Percentiles rank a stretch among this genome's conserved stretches.
These are phyloP conservation scores for Melanotus villosus DNA, from an alignment of 2,888 invertebrate genomes.

Conservation along the genomic window DNA sequence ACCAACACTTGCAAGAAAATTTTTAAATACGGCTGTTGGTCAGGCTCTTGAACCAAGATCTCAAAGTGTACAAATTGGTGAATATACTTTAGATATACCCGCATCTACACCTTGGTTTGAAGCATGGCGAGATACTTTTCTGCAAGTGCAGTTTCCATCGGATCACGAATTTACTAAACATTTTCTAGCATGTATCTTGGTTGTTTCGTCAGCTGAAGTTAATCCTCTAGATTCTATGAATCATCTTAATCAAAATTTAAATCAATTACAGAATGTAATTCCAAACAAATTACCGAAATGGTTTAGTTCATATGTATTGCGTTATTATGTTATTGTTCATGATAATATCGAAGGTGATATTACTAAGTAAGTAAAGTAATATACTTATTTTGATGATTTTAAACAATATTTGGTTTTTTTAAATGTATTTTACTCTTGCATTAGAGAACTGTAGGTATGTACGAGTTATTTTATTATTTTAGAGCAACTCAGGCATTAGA, in stretches of 20 bases:
- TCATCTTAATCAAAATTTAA: constrained; percentile 84
- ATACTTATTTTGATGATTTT: not conserved
- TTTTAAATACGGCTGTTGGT: constrained; percentile 75
- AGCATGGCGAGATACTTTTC: constrained; percentile 92
- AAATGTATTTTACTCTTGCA: too few relatives aligned
- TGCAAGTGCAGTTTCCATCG: constrained; percentile 88
- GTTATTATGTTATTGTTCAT: constrained; percentile 92
- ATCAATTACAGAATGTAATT: constrained; percentile 81
- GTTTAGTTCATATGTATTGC: constrained; percentile 85
- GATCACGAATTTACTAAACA: constrained; percentile 98
- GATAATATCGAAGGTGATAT: constrained; percentile 83
- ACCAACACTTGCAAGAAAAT: constrained; percentile 85
- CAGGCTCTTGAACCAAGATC: constrained; percentile 60
- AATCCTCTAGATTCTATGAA: constrained; percentile 88
- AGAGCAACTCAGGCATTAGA: constrained; percentile 90
- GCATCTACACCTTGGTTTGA: constrained; percentile 94
- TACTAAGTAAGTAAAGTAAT: constrained; percentile 76
- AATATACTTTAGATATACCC: constrained; percentile 79
- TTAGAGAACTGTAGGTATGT: too few relatives aligned
- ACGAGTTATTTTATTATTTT: too few relatives aligned
- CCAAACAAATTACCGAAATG: constrained; percentile 88
- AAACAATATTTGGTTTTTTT: too few relatives aligned
- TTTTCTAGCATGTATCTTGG: constrained; percentile 86
- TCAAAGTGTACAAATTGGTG: constrained; percentile 60
- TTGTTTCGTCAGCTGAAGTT: constrained; percentile 80